phyloP scores from a whole-genome alignment of 2,888 invertebrate genomes.

The Morpho achilles region DNA sequence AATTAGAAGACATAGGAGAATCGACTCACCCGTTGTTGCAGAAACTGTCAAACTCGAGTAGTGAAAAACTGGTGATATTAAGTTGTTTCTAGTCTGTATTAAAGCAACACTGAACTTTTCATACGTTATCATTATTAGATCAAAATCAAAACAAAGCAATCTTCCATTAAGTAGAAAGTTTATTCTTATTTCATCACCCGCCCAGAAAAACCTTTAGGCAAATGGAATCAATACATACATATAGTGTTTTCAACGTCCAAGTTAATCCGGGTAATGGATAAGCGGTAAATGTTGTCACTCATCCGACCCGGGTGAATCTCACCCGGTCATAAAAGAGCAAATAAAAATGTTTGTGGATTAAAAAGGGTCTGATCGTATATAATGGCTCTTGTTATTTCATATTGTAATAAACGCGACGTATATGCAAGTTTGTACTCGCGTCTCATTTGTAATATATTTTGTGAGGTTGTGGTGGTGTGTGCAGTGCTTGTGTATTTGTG shows the following conservation, averaged over 20 bases:
- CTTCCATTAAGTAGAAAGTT: too few relatives aligned
- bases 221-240: conserved; percentile 10
- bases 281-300: conserved; percentile 24
- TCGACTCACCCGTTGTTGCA: too few relatives aligned
- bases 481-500: too few relatives aligned
- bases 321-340: conserved; percentile 18
- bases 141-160: too few relatives aligned
- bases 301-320: conserved; percentile 19
- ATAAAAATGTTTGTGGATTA: conserved; percentile 20
- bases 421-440: not conserved
- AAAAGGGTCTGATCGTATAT: conserved; percentile 9
- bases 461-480: too few relatives aligned
- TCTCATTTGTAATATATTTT: not conserved
- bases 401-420: conserved; percentile 5
- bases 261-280: conserved; percentile 26
- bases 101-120: too few relatives aligned
- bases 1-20: too few relatives aligned
- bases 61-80: too few relatives aligned
- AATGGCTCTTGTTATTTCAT: conserved; percentile 5
- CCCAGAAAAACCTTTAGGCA: not conserved
- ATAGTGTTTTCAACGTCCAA: conserved; percentile 19
- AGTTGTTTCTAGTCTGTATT: too few relatives aligned
- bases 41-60: too few relatives aligned
- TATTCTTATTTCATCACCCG: too few relatives aligned
- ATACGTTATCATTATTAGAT: too few relatives aligned